Percentiles rank a stretch among this genome's conserved stretches.
phyloP scores from a whole-genome alignment of 2,113 vertebrate genomes.

The Tychaedon coryphoeus region DNA sequence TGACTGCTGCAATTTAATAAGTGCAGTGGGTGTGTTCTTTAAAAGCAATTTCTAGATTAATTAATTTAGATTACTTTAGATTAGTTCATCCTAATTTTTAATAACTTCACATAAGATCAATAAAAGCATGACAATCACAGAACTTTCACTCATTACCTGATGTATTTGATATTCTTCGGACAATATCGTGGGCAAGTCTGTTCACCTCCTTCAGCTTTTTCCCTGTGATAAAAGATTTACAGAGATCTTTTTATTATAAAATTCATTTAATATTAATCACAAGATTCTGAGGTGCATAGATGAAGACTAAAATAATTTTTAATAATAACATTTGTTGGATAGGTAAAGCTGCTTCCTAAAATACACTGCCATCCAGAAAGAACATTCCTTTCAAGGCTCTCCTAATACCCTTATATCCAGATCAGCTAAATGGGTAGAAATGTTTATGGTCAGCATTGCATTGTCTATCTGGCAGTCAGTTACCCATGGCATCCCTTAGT shows the following conservation, averaged over 20 bases:
- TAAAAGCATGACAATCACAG: not conserved
- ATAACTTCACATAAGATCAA: not conserved
- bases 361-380: not conserved
- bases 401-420: not conserved
- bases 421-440: not conserved
- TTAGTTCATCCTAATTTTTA: slow-evolving; percentile 1
- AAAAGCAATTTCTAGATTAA: not conserved
- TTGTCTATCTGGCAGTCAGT: not conserved
- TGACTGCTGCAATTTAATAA: not conserved
- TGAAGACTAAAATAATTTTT: not conserved
- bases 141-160: not conserved
- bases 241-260: not conserved
- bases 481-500: not conserved
- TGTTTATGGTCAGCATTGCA: not conserved
- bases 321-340: not conserved
- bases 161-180: not conserved
- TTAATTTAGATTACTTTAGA: not conserved
- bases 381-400: not conserved
- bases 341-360: not conserved
- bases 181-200: not conserved
- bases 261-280: not conserved
- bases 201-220: not conserved
- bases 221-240: not conserved
- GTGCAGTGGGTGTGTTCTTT: not conserved
- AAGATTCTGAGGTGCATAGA: not conserved